Evolutionary conservation across 2,888 invertebrate species (phyloP), one percentile per base, ranked within the genome.

Genomic region (Calliscelio sp.): DNA sequence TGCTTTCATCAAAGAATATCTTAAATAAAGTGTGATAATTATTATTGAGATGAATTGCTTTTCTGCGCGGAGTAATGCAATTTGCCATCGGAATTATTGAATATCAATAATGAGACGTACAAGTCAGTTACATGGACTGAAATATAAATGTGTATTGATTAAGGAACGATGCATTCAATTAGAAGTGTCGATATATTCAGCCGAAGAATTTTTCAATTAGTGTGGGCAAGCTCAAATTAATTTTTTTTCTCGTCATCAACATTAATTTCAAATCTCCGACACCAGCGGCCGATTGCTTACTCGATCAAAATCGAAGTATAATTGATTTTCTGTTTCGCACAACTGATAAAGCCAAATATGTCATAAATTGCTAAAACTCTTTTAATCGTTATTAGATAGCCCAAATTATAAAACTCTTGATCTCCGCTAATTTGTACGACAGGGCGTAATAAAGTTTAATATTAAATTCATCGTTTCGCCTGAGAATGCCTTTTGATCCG

Each of bases 31-130:
- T 68, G 51, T 59, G 77, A 61, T 78, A 59, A 78, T 78, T 61
- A 79, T 79, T 71, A 79, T 71, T 57, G 77, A 79, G 63, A 71
- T 46, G 46, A 71, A 79, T 71, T 63, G 63, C 71, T 79, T 79
- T 70, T 24, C 18, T 71, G 55, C 18, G 51, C 55, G 16, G 35
- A 44, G 61, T 78, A 65, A 78, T 68, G 61, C 78, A 78, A 70
- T 78, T 78, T 66, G 41, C 41, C 51, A 41, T 11, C 28, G 28
- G 25, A 70, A 73, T 73, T 71, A 66, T 66, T 80, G 65, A 59
- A 65, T 80, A 66, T 80, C 73, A 73, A 65, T 65, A 80, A 80
- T 73, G 57, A 73, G 66, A 73, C 57, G 44, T 63, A 65, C 71
- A 79, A 79, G 65, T 79, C 63, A 79, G 71, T 71, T 71, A 79